Percentiles rank a stretch among this genome's conserved stretches.
These are phyloP conservation scores for Diadegma fenestrale DNA, from an alignment of 2,888 invertebrate species.

Conservation along the genomic window DNA sequence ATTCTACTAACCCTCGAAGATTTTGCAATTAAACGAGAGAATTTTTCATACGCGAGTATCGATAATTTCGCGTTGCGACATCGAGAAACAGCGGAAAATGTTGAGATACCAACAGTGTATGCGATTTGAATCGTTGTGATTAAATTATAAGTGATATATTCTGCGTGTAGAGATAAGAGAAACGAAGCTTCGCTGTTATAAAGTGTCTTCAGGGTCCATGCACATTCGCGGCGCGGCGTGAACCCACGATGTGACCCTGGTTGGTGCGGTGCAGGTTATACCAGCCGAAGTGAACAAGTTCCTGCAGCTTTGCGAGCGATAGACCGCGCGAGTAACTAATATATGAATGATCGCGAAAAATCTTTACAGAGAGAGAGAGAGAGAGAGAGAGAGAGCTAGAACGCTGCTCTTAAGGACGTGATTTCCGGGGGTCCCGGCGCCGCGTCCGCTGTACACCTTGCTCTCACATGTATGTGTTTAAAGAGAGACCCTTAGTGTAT, in stretches of 20 bases:
- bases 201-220: slow-evolving; percentile 22
- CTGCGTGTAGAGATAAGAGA: slow-evolving; percentile 34
- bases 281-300: slow-evolving; percentile 45
- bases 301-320: slow-evolving; percentile 26
- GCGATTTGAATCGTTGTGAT: slow-evolving; percentile 63
- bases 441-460: slow-evolving; percentile 18
- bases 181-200: slow-evolving; percentile 22
- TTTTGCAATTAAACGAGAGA: slow-evolving; percentile 44
- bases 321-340: slow-evolving; percentile 29
- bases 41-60: slow-evolving; percentile 45
- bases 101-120: slow-evolving; percentile 5
- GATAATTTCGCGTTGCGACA: slow-evolving; percentile 46
- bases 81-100: slow-evolving; percentile 32
- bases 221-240: slow-evolving; percentile 34
- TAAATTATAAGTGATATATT: slow-evolving; percentile 62
- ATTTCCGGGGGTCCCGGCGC: slow-evolving; percentile 53
- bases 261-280: slow-evolving; percentile 24
- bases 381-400: slow-evolving; percentile 20
- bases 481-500: slow-evolving; percentile 39
- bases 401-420: slow-evolving; percentile 37
- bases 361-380: not conserved
- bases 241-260: slow-evolving; percentile 52
- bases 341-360: slow-evolving; percentile 49
- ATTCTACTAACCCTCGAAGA: slow-evolving; percentile 19
- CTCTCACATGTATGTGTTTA: not conserved